Evolutionary conservation across 2,113 vertebrate species (phyloP), one percentile per base, ranked within the genome.

Genomic region (Atractosteus spatula): DNA sequence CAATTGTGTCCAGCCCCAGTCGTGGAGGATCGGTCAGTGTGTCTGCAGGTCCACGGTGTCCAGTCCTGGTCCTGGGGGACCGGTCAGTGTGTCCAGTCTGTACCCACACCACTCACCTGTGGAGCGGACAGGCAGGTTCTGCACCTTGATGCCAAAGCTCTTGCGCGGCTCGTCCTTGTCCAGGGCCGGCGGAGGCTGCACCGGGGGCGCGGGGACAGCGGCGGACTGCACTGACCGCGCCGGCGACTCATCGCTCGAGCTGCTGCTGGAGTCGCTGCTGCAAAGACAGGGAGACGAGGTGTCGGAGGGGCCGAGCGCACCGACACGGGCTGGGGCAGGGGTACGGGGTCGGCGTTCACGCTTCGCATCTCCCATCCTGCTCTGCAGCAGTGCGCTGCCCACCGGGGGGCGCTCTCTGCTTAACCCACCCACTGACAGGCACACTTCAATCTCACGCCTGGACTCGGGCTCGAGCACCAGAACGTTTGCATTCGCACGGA

Each of bases 141-240:
- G 97, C 81, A 99, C 97, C 85, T 99, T 99, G 88, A 99, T 99
- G 81, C 97, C 97, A 83, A 98, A 99, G 82, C 97, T 99, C 89
- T 98, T 99, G 12, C 97, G 94, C 55, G 97, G 97, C 80, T 99
- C 97, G 87, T 99, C 97, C 83, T 98, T 99, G 86, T 99, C 97
- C 80, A 98, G 87, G 61, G 95, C 91, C 0, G 94, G 92, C 75
- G 97, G 90, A 79, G 96, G 87, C 86, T 96, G 95, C 76, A 95
- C 89, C 2, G 96, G 91, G 0, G 96, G 97, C 1, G 97, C 97
- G 0, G 96, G 97, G 29, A 99, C 94, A 1, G 97, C 97, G 0
- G 97, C 93, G 0, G 97, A 99, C 69, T 97, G 96, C 74, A 99
- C 96, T 0, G 97, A 99, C 7, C 96, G 94, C 2, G 97, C 96